Base-by-base conservation (phyloP, 2,888 invertebrate species). In the Crocallis elinguaria region DNA sequence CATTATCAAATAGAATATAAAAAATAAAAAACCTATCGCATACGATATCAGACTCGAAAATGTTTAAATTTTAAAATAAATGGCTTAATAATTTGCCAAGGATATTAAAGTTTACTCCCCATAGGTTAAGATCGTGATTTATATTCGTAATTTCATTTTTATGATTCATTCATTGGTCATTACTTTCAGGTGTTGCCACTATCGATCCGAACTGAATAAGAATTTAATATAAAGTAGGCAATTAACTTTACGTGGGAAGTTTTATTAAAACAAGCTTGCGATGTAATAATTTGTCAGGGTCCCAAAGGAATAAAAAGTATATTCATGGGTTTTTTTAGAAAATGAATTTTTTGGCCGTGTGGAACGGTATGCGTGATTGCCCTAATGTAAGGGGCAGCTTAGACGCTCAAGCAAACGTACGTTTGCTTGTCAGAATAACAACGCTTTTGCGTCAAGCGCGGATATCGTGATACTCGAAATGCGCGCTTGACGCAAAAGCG, bases 41-140 rank as follows among this genome's bases (percentile, higher is more conserved):
- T 23, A 5, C 7, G 6, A 6, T 1, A 23, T 8, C 7, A 23
- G 25, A n/a, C 25, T n/a, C 6, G 11, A 29, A 30, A 17, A 1
- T 37, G 52, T 16, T 25, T 49, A 39, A 38, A 13, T 39, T 48
- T 23, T 41, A 52, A 64, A 57, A 61, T 19, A 19, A 56, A 62
- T 49, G 60, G 44, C 56, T 50, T 49, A 54, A 62, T 64, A 69
- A 71, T 70, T 69, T 67, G 66, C 69, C 64, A 49, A 52, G 60
- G 54, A 49, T 60, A 60, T 65, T 64, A 66, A 71, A 66, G 36
- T 38, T 30, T 29, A 46, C 39, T 36, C 41, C 19, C 51, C 35
- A 5, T 39, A 16, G 35, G 19, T 36, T 42, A 21, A 33, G 25
- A 44, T 25, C 13, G 30, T 45, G 45, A 52, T 46, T 52, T 52